Percentiles rank a stretch among this genome's conserved stretches.
These are phyloP conservation scores for Drosophila hamatofila DNA, from an alignment of 2,888 invertebrate genomes.

Conservation along the genomic window DNA sequence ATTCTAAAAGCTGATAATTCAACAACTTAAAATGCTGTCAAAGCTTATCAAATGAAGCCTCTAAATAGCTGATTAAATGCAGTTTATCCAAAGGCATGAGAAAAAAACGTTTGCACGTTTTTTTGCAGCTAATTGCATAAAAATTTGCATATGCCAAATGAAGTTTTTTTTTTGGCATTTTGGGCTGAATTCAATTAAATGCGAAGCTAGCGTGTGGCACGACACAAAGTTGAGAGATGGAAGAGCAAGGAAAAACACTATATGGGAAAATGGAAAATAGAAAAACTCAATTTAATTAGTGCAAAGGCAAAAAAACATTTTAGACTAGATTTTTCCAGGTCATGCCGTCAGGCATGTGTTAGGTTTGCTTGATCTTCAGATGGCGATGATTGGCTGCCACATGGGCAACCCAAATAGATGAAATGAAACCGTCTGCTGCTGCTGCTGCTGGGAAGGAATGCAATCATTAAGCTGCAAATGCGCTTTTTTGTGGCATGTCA, in stretches of 20 bases:
- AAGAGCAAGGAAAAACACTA: background rate
- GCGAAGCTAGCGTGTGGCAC: slow-evolving; percentile 48
- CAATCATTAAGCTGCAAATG: slow-evolving; percentile 65
- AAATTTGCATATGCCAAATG: slow-evolving; percentile 66
- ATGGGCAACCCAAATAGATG: slow-evolving; percentile 41
- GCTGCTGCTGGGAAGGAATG: slow-evolving; percentile 44
- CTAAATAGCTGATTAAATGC: slow-evolving; percentile 24
- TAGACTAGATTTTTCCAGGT: slow-evolving; percentile 58
- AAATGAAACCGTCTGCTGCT: slow-evolving; percentile 21
- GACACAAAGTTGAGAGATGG: background rate
- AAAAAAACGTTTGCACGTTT: slow-evolving; percentile 47
- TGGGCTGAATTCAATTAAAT: slow-evolving; percentile 50
- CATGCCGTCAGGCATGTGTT: slow-evolving; percentile 40
- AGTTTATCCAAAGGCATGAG: slow-evolving; percentile 17
- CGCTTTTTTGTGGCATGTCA: slow-evolving; percentile 67
- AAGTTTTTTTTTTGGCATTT: slow-evolving; percentile 21
- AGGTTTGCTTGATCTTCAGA: slow-evolving; percentile 28
- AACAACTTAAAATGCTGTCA: background rate
- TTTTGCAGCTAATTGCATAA: slow-evolving; percentile 57
- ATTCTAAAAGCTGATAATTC: background rate
- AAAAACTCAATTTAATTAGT: slow-evolving; percentile 43
- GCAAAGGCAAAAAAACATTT: slow-evolving; percentile 34
- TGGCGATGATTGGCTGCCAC: slow-evolving; percentile 43
- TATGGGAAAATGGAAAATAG: background rate
- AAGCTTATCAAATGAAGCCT: slow-evolving; percentile 10